These are phyloP conservation scores for Gymnoscopelus braueri DNA, from an alignment of 2,797 vertebrate species.

Conservation along the genomic window DNA sequence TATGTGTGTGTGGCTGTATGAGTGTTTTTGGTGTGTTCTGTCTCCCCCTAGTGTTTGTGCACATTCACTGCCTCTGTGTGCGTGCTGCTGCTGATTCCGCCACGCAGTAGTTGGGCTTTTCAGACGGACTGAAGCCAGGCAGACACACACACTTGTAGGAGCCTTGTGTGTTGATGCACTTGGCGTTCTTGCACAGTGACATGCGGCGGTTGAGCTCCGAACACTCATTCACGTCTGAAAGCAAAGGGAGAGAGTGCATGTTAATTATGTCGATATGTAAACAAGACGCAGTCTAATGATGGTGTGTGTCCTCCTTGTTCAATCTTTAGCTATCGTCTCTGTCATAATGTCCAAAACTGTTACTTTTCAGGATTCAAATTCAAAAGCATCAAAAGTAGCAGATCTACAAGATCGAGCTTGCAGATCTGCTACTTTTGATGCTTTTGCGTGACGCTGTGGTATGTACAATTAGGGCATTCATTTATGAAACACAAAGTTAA, in stretches of 20 bases:
- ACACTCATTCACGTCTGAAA: slow-evolving; percentile 95
- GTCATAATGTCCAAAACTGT: too few relatives aligned
- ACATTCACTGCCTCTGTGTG: slow-evolving; percentile 83
- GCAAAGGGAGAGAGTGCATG: slow-evolving; percentile 20
- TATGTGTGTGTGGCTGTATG: slow-evolving; percentile 3
- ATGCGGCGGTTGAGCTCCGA: slow-evolving; percentile 92
- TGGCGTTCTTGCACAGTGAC: slow-evolving; percentile 96
- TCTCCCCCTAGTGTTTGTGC: slow-evolving; percentile 55
- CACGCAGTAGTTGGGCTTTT: slow-evolving; percentile 95
- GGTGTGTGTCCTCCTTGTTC: too few relatives aligned
- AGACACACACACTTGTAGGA: slow-evolving; percentile 95
- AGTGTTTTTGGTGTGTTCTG: slow-evolving; percentile 62
- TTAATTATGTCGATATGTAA: not conserved
- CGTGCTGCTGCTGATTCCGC: slow-evolving; percentile 61
- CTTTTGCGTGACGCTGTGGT: too few relatives aligned
- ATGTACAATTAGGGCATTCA: too few relatives aligned
- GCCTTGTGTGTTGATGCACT: slow-evolving; percentile 94
- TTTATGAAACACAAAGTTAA: too few relatives aligned
- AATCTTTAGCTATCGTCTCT: too few relatives aligned
- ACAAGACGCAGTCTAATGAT: too few relatives aligned
- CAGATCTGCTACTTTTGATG: too few relatives aligned
- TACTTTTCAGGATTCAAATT: too few relatives aligned
- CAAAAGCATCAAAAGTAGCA: too few relatives aligned
- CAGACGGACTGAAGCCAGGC: slow-evolving; percentile 88
- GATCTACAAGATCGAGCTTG: too few relatives aligned